Evolutionary conservation across 2,797 vertebrate genomes (phyloP), one percentile per base, ranked within the genome.

Genomic region (Rhinatrema bivittatum): DNA sequence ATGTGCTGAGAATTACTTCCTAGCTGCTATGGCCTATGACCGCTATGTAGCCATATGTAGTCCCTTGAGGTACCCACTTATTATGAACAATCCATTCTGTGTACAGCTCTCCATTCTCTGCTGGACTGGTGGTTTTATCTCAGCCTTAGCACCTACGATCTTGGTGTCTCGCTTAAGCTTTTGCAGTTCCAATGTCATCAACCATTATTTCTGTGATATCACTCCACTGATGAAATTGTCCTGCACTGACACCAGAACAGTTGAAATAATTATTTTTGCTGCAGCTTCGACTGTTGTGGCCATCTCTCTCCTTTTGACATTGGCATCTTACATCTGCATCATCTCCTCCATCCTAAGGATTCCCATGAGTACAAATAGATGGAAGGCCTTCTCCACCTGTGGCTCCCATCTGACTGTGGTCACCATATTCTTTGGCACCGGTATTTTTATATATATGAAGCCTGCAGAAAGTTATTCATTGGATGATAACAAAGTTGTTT

Each of bases 161-260:
- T 39, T 36, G 9, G 39, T 36, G 14, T 40, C 39, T 15, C 50
- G 35, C 21, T n/a, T 54, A 16, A 14, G 39, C 10, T 48, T 43
- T 17, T 49, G 45, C 39, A 31, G 39, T 14, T 27, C 28, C 26
- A 49, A 12, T 35, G 33, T 33, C n/a, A 42, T 54, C 7, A 15
- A 54, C 20, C 35, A 43, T 25, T 48, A 48, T 29, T 54, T 43
- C 35, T 54, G 51, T 28, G 51, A 54, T 16, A 29, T 65, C 9
- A 42, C 7, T 49, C n/a, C n/a, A n/a, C n/a, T n/a, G n/a, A n/a
- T n/a, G n/a, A n/a, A n/a, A n/a, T n/a, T n/a, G n/a, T n/a, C 38
- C 16, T 49, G 46, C 21, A 49, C 8, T 21, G 19, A 33, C 33
- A 22, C 9, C 3, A 15, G 33, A 15, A 11, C 12, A 11, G 11